A percentile compares a stretch with the other conserved stretches of the same genome.
These are phyloP conservation scores for Flexamia atlantica DNA, from an alignment of 2,888 invertebrate genomes.

Conservation along the genomic window DNA sequence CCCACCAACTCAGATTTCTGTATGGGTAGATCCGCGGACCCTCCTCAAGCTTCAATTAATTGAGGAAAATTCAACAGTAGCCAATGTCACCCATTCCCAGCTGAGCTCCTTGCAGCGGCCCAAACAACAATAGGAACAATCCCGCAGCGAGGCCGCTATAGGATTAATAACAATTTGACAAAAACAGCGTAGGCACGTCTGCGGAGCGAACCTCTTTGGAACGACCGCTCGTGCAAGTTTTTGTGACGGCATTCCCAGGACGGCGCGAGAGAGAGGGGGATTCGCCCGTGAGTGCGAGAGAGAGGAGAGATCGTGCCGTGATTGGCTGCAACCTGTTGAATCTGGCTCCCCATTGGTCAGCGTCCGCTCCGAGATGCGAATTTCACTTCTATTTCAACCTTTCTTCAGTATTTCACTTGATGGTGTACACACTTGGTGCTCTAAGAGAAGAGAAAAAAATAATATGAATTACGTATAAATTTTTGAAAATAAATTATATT, in stretches of 20 bases:
- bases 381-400: conserved; percentile 45
- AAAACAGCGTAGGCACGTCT: conserved; percentile 49
- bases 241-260: conserved; percentile 61
- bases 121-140: background rate
- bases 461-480: too few relatives aligned
- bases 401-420: conserved; percentile 3
- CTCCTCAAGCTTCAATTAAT: too few relatives aligned
- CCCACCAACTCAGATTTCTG: too few relatives aligned
- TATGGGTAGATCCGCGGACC: too few relatives aligned
- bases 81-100: too few relatives aligned
- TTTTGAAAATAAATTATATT: too few relatives aligned
- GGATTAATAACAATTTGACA: conserved; percentile 56
- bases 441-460: background rate
- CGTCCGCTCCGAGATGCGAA: conserved; percentile 12
- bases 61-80: too few relatives aligned
- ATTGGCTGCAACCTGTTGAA: conserved; percentile 44
- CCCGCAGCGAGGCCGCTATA: conserved; percentile 11
- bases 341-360: conserved; percentile 36
- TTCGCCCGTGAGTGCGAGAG: conserved; percentile 11
- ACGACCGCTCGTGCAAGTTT: conserved; percentile 55
- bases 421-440: background rate
- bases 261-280: conserved; percentile 47
- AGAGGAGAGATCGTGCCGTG: background rate
- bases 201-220: conserved; percentile 36
- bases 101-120: too few relatives aligned